Evolutionary conservation across 2,797 vertebrate genomes (phyloP), one percentile per base, ranked within the genome.

Genomic region (Myotis pilosus): DNA sequence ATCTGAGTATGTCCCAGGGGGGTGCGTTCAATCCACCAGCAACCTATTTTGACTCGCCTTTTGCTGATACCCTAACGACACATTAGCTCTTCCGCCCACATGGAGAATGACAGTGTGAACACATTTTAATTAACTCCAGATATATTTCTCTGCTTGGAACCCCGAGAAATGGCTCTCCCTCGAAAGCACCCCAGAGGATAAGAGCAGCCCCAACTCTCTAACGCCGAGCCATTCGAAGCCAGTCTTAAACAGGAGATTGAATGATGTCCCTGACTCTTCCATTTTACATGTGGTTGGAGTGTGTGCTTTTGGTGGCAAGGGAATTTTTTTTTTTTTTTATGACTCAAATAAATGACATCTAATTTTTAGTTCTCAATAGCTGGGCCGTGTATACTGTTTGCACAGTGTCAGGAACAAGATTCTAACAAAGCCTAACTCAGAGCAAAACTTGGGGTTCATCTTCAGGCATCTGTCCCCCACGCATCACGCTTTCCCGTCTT

Each of bases 41-140:
- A 16, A 68, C 25, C 0, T 3, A 13, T 38, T 71, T 81, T 80
- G 6, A 44, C 72, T 6, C 1, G 33, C 33, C 22, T 76, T 90
- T 49, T 62, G 22, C 36, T 85, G 28, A 8, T 81, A 5, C 28
- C 53, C 30, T 87, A 84, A 81, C 13, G 36, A 28, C 57, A 47
- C 19, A 4, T 79, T 69, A 62, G 82, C 64, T 78, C 60, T 92
- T 78, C 53, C 16, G 38, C 17, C 84, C 38, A 36, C 2, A 0
- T 60, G 44, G 94, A 90, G 88, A 83, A 94, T 38, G 72, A 30
- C 33, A 68, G 53, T 28, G 44, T 75, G 1, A 7, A 44, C 30
- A 5, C 20, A 13, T 83, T 90, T 83, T 92, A 83, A 95, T 95
- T 86, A 92, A 86, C 74, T 75, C 30, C n/a, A 30, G 66, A 64